phyloP scores from a whole-genome alignment of 2,797 vertebrate genomes.

The Halcyon smyrnensis region DNA sequence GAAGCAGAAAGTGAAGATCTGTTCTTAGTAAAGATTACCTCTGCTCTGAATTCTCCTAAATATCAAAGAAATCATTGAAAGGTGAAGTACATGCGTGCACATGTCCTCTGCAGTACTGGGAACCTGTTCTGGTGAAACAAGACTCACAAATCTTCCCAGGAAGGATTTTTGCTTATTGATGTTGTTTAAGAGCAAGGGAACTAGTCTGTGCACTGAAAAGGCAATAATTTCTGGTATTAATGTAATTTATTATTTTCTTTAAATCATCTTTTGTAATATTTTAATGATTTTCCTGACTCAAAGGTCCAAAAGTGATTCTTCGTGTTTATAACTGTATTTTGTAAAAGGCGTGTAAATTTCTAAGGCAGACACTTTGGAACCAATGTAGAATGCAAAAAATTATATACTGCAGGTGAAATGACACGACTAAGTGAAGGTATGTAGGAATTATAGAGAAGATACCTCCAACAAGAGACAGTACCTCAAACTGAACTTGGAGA shows the following conservation, averaged over 20 bases:
- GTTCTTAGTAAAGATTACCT: slow-evolving; percentile 6
- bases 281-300: background rate
- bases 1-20: background rate
- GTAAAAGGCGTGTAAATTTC: background rate
- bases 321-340: background rate
- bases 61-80: background rate
- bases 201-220: background rate
- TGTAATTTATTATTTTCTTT: too few species aligned
- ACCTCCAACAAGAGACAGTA: background rate
- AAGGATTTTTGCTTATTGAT: background rate
- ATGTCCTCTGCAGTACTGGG: background rate
- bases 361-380: background rate
- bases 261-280: background rate
- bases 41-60: background rate
- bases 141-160: background rate
- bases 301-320: background rate
- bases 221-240: background rate
- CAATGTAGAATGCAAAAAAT: background rate
- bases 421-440: background rate
- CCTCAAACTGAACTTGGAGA: background rate
- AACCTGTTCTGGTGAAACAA: background rate
- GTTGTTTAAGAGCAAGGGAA: background rate
- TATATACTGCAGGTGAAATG: background rate
- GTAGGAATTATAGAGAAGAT: background rate
- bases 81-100: background rate